phyloP scores from a whole-genome alignment of 2,113 vertebrate genomes.

The Lasiurus cinereus region DNA sequence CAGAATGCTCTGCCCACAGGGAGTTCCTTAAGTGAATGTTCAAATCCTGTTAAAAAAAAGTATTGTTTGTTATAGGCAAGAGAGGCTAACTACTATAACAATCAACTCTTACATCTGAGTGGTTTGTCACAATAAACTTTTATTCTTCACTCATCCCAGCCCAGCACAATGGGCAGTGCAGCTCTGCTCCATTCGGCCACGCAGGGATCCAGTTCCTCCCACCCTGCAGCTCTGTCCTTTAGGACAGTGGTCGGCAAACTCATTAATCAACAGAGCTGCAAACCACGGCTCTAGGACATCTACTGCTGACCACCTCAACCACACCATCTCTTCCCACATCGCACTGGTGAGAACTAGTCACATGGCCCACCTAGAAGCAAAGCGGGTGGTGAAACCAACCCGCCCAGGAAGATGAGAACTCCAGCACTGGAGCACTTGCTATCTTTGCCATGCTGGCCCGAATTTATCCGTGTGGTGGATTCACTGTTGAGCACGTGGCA shows the following conservation, averaged over 20 bases:
- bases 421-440: rapidly evolving
- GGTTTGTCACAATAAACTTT: neutral
- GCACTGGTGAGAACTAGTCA: neutral
- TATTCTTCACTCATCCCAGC: neutral
- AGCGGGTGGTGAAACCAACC: neutral
- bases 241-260: neutral
- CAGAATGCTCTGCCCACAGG: neutral
- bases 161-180: neutral
- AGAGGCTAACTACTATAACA: neutral
- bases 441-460: neutral
- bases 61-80: neutral
- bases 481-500: neutral
- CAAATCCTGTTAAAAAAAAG: neutral
- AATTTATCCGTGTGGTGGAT: neutral
- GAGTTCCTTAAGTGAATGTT: neutral
- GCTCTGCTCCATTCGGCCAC: neutral
- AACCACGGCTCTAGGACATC: neutral
- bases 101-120: neutral
- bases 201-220: neutral
- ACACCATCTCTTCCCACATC: neutral
- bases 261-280: no score
- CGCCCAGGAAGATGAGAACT: neutral
- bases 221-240: neutral
- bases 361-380: neutral
- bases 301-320: neutral